These are phyloP conservation scores for Phodopus roborovskii DNA, from an alignment of 2,113 vertebrate species.

Conservation along the genomic window DNA sequence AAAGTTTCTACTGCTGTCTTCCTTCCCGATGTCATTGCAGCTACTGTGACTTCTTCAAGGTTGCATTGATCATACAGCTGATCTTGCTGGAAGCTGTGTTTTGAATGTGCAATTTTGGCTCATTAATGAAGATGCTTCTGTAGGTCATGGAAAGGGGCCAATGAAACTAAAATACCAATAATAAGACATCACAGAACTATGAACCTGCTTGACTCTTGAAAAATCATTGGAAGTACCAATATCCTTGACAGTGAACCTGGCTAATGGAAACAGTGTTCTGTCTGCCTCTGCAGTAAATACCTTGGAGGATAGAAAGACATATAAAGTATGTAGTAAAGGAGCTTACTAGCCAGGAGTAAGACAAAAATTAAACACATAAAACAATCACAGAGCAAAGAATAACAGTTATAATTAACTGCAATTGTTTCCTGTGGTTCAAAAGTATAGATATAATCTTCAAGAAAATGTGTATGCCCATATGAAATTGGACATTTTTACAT, in stretches of 20 bases:
- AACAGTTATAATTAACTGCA: conserved; percentile 61
- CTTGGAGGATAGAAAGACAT: conserved; percentile 46
- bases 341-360: conserved; percentile 68
- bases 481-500: conserved; percentile 11
- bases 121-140: conserved; percentile 26
- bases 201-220: conserved; percentile 53
- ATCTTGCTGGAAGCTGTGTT: conserved; percentile 52
- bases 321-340: conserved; percentile 64
- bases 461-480: neutral
- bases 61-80: conserved; percentile 35
- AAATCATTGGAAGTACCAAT: conserved; percentile 53
- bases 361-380: conserved; percentile 81
- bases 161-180: conserved; percentile 57
- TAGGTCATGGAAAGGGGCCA: neutral
- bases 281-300: conserved; percentile 43
- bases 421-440: neutral
- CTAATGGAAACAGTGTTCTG: neutral
- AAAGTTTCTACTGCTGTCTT: neutral
- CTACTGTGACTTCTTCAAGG: conserved; percentile 31
- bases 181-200: neutral
- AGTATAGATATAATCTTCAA: neutral
- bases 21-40: neutral
- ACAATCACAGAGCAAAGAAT: conserved; percentile 60
- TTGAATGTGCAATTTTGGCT: conserved; percentile 26
- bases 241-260: conserved; percentile 31